Base-by-base conservation (phyloP, 2,888 invertebrate genomes). In the Parnassius mnemosyne region DNA sequence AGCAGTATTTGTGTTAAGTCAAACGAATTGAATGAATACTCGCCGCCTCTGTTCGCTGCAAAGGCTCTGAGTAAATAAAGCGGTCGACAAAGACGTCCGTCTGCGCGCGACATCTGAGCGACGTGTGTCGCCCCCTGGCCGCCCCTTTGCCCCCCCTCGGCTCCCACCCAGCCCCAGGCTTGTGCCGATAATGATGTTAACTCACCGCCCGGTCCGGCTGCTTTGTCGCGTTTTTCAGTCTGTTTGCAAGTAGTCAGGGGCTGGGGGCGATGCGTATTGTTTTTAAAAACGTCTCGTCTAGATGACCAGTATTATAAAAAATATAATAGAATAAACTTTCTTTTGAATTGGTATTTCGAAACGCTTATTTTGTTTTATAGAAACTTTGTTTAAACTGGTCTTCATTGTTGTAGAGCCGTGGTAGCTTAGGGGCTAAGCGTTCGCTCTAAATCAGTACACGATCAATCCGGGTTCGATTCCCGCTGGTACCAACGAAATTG, bases 71-170 rank as follows among this genome's bases (percentile, higher is more conserved):
- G 74, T 85, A 87, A 89, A 90, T 89, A 89, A 89, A 89, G 85
- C 89, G 85, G 75, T 84, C 87, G 87, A 89, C 89, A 89, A 89
- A 90, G 90, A 90, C 89, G 90, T 89, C 87, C 87, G 89, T 89
- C 89, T 90, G 89, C 73, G 80, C 79, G 85, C 85, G 90, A 90
- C 90, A 87, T 87, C 85, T 89, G 89, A 89, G 89, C 87, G 89
- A 89, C 89, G 87, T 86, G 86, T 87, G 89, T 87, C 89, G 81
- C 85, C 84, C 80, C 79, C 65, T 60, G 66, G 64, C 61, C 65
- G 66, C 65, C 68, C 76, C 67, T 69, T 67, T 60, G 60, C 64
- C 53, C 65, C 67, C 67, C 69, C 64, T 60, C 20, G 43, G 57
- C 64, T 69, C 63, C 69, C 69, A 64, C 75, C 71, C 69, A 71